phyloP scores from a whole-genome alignment of 1,140 invertebrate genomes.

The Oryctes rhinoceros region DNA sequence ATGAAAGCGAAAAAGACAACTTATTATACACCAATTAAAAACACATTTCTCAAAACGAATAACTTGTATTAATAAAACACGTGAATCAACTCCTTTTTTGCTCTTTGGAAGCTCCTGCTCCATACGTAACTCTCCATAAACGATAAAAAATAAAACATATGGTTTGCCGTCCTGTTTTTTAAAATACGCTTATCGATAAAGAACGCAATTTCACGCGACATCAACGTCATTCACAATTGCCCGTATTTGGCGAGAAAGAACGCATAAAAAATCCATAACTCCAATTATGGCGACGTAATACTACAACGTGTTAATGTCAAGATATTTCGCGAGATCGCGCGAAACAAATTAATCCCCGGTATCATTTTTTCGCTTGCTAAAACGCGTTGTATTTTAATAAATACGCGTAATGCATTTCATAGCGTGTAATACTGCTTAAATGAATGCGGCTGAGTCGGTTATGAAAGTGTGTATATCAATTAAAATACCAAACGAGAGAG shows the following conservation, averaged over 20 bases:
- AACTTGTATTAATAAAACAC: no score
- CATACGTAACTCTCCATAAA: no score
- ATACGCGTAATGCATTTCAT: no score
- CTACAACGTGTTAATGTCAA: conserved; percentile 30
- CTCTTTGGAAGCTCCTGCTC: no score
- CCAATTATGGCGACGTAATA: conserved; percentile 13
- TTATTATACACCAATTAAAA: no score
- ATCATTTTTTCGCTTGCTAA: no score
- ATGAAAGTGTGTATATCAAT: neutral
- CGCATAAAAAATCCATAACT: neutral
- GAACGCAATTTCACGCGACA: neutral
- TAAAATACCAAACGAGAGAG: neutral
- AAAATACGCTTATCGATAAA: neutral
- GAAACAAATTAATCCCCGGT: neutral
- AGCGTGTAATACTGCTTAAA: neutral
- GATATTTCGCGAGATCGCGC: conserved; percentile 1
- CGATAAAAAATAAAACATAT: no score
- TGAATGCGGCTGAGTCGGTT: neutral
- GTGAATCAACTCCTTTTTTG: no score
- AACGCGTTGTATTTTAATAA: no score
- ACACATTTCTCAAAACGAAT: no score
- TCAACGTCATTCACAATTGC: conserved; percentile 11
- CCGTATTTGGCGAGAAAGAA: conserved; percentile 15
- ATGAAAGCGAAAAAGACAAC: no score
- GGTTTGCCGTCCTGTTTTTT: neutral